Base-by-base conservation (phyloP, 2,797 vertebrate genomes). In the Aulostomus chinensis region DNA sequence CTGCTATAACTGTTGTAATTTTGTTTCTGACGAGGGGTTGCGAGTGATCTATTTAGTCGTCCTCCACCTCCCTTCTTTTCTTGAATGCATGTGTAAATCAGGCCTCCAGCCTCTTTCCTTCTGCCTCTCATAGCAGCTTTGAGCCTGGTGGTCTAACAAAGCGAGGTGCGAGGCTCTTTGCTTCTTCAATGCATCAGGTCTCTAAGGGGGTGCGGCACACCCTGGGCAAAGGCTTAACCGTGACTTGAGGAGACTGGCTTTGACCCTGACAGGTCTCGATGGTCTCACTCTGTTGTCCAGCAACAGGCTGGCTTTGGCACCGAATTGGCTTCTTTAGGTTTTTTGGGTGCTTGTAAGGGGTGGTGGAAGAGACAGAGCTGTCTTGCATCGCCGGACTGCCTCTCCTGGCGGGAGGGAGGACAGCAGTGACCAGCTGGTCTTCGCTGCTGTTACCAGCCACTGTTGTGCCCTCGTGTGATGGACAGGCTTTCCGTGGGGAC, bases 341-440 rank as follows among this genome's bases (percentile, higher is more conserved):
- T 56, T 62, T 54, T 30, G 41, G 34, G 52, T 81, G 78, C 48
- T 86, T 86, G 57, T 40, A 54, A 25, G 80, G 43, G 2, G 81
- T 89, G 12, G 83, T 86, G 13, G 89, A 90, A 3, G 74, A 78
- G 50, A 91, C 31, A 9, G 82, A 70, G 77, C 89, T 90, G 77
- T 94, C 93, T 47, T 95, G 91, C 2, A 80, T 91, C 13, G 92
- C 87, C 1, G 91, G 81, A 8, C 89, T 90, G 54, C 76, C 68
- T 48, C 56, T 75, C 41, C 54, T 70, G 43, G 46, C 7, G 3
- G 66, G 49, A 14, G 40, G 66, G 16, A 29, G 63, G 53, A 36
- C 17, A 5, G 56, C 42, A 34, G 57, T 6, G 11, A 56, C 17
- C 11, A 61, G 57, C 9, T 37, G 78, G 42, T 45, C 59, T 32